Base-by-base conservation (phyloP, 1,140 invertebrate genomes). In the Steinernema feltiae region DNA sequence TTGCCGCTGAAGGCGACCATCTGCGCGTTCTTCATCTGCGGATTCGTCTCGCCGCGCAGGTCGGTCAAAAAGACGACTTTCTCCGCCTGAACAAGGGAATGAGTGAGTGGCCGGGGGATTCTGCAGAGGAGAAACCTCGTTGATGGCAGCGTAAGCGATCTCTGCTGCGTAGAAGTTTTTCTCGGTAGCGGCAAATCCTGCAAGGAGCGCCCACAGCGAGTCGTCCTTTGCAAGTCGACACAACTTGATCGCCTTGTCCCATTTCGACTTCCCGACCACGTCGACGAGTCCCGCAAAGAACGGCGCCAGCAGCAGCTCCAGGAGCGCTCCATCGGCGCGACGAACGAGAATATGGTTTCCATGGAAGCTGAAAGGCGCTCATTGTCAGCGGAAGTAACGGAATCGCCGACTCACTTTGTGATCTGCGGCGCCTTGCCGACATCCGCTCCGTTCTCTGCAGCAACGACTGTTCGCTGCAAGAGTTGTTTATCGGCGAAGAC, bases 101-200 rank as follows among this genome's bases (percentile, higher is more conserved):
- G 12, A 7, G 35, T 41, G 7, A 7, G 35, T 41, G 35, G 35
- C 18, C 18, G 18, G 35, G 35, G 7, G 35, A 7, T 7, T 7
- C 18, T 41, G 18, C 7, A 41, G 35, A 41, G 7, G 7, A 17
- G 12, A 76, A 75, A 90, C 89, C 84, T 94, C 91, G 78, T 91
- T 90, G 73, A 97, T 93, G 29, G 93, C 91, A n/a, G 93, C 92
- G 88, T 95, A 98, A 12, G 93, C 92, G 85, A 95, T 92, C 89
- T 97, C 94, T 0, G 94, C 94, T 31, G 93, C 91, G 48, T 91
- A 90, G 29, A 96, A 87, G 80, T 94, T 90, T 84, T 91, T 92
- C 63, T 90, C 90, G 79, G 92, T 91, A 70, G 92, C 92, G 17
- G 94, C 91, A 87, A 95, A 89, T 0, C 92, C 92, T 1, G 94